These are phyloP conservation scores for Halisarca cf. caerulea DNA, from an alignment of 37 sponge, comb jelly and placozoan species.

Conservation along the genomic window DNA sequence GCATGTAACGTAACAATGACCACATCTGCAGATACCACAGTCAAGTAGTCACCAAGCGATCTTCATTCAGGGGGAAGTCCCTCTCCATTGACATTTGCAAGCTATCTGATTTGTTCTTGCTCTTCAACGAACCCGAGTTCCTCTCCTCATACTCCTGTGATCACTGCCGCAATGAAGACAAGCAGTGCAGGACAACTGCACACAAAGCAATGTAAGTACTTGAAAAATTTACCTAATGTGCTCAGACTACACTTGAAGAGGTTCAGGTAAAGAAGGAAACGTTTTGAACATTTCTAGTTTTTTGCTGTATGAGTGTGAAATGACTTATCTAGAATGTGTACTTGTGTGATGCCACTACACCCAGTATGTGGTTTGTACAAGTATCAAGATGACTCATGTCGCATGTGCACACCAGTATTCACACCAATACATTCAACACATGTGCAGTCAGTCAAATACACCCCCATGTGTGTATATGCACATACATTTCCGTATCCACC, in stretches of 20 bases:
- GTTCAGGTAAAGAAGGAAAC: conserved; percentile 76
- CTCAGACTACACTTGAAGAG: conserved; percentile 79
- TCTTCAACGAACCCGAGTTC: background rate
- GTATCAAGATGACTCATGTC: no score
- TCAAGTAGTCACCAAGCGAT: background rate
- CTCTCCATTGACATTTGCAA: background rate
- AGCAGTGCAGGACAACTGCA: background rate
- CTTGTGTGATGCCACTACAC: no score
- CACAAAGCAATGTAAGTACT: background rate
- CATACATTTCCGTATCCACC: background rate
- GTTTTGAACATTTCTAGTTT: no score
- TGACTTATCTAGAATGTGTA: no score
- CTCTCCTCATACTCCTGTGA: background rate
- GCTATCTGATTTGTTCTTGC: background rate
- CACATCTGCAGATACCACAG: background rate
- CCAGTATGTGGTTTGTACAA: no score
- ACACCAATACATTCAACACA: background rate
- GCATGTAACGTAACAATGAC: no score
- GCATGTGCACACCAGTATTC: background rate
- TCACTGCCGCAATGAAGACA: background rate
- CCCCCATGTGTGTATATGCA: background rate
- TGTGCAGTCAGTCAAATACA: background rate
- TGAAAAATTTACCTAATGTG: conserved; percentile 32
- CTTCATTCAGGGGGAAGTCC: conserved; percentile 1
- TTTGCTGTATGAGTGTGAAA: no score